Conservation (phyloP, 2,113 vertebrate species). For the Sorex fumeus region DNA sequence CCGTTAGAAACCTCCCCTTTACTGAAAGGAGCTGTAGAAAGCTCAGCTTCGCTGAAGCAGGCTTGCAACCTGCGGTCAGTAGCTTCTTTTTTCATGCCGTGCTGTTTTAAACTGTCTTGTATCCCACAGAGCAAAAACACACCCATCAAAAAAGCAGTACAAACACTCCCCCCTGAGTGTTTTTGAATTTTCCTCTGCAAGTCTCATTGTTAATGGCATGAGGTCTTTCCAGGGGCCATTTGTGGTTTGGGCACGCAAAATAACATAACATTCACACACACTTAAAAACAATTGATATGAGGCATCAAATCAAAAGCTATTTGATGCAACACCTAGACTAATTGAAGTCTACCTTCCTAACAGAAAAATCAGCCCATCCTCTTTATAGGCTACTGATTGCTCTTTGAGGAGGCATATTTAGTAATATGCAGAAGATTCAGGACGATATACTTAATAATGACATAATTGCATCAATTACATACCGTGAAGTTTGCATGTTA, state of each 20-base stretch:
- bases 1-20: conserved; percentile 84
- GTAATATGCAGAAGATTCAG: conserved; percentile 35
- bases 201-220: conserved; percentile 81
- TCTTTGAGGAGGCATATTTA: not conserved
- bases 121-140: conserved; percentile 68
- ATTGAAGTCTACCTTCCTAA: conserved; percentile 47
- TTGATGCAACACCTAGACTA: conserved; percentile 58
- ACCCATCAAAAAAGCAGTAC: conserved; percentile 73
- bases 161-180: conserved; percentile 82
- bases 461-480: conserved; percentile 52
- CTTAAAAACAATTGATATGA: conserved; percentile 81
- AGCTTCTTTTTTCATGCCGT: conserved; percentile 59
- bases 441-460: conserved; percentile 42
- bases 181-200: conserved; percentile 85
- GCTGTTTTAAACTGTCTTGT: conserved; percentile 84
- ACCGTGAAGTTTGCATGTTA: conserved; percentile 29
- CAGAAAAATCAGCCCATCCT: conserved; percentile 63
- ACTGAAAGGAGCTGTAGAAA: conserved; percentile 74
- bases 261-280: conserved; percentile 81
- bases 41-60: conserved; percentile 65
- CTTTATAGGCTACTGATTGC: conserved; percentile 32
- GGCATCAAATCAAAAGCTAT: conserved; percentile 53
- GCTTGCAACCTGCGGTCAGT: conserved; percentile 81
- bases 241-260: conserved; percentile 85
- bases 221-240: conserved; percentile 85